Evolutionary conservation across 2,797 vertebrate genomes (phyloP).

Genomic region (Gephyroberyx darwinii): DNA sequence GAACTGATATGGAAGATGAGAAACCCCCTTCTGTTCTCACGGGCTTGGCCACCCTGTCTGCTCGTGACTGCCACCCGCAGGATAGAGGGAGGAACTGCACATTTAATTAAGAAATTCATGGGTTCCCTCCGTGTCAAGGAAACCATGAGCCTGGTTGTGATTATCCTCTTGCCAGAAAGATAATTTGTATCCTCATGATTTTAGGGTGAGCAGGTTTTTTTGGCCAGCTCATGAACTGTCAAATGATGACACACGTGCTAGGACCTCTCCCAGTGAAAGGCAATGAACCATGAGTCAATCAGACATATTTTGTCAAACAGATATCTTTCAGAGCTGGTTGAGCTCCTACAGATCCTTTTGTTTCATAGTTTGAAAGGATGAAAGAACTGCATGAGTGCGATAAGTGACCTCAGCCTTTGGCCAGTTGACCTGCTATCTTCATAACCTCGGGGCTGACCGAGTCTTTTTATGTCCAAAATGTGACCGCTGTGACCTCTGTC

Average conservation of each 20-base stretch:
- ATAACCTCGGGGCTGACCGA: slow-evolving; percentile 23
- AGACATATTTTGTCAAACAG: slow-evolving; percentile 36
- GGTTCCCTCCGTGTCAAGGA: not conserved
- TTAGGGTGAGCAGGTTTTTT: slow-evolving; percentile 51
- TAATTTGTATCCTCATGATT: slow-evolving; percentile 37
- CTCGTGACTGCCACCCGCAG: slow-evolving; percentile 60
- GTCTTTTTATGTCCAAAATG: slow-evolving; percentile 30
- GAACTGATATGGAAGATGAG: slow-evolving; percentile 38
- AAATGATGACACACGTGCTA: slow-evolving; percentile 26
- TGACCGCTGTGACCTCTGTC: slow-evolving; percentile 22
- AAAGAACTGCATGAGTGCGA: slow-evolving; percentile 19
- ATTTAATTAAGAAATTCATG: not conserved
- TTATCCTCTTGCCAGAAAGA: slow-evolving; percentile 40
- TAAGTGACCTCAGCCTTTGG: slow-evolving; percentile 45
- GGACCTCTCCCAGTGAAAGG: slow-evolving; percentile 19
- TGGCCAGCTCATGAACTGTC: slow-evolving; percentile 23
- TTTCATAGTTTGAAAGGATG: slow-evolving; percentile 28
- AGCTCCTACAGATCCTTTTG: not conserved
- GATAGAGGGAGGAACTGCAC: slow-evolving; percentile 38
- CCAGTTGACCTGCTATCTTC: slow-evolving; percentile 41
- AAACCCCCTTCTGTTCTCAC: slow-evolving; percentile 36
- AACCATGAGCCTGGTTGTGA: slow-evolving; percentile 38
- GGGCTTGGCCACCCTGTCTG: slow-evolving; percentile 10
- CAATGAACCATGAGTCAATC: slow-evolving; percentile 28
- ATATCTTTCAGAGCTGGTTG: slow-evolving; percentile 36